Evolutionary conservation across 1,140 invertebrate genomes (phyloP).

Genomic region (Magallana angulata): DNA sequence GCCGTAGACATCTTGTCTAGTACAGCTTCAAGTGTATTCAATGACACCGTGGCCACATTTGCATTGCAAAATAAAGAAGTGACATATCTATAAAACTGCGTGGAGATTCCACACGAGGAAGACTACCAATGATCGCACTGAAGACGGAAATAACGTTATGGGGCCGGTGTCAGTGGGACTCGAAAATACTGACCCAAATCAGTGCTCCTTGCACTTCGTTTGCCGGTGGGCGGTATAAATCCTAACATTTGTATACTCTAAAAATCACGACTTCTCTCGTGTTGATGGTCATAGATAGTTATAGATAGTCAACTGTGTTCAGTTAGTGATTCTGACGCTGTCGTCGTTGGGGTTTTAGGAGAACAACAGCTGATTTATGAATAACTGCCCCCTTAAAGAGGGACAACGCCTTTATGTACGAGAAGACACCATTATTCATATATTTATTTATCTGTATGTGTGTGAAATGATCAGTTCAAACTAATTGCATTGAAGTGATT

Average conservation of each 20-base stretch:
- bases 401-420: too few species aligned
- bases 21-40: conserved; percentile 1
- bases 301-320: too few species aligned
- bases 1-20: background rate
- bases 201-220: background rate
- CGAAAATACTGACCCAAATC: background rate
- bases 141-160: background rate
- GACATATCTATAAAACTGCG: conserved; percentile 5
- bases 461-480: too few species aligned
- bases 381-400: too few species aligned
- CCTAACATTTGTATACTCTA: background rate
- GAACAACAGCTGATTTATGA: background rate
- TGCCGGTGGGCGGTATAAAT: background rate
- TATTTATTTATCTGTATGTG: too few species aligned
- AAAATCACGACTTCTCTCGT: background rate
- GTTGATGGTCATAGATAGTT: background rate
- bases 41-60: background rate
- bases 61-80: background rate
- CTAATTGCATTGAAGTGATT: too few species aligned
- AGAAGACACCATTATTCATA: too few species aligned
- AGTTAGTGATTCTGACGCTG: background rate
- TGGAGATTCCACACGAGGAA: background rate
- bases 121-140: background rate
- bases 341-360: background rate
- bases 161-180: too few species aligned